Conservation (phyloP, 2,113 vertebrate species). For the Zonotrichia leucophrys region DNA sequence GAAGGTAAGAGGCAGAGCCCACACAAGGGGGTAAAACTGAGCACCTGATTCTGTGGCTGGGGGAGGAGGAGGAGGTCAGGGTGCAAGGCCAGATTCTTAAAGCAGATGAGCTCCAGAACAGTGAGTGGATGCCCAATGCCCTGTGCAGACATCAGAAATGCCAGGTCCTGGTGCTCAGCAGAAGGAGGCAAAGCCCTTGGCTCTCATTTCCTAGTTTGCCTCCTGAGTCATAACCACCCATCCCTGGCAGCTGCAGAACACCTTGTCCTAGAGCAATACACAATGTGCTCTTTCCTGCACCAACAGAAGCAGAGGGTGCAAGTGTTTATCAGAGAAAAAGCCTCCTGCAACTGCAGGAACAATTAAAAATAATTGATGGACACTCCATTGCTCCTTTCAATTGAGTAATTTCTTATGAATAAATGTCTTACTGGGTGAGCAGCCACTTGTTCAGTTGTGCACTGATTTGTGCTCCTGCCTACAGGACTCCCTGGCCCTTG, state of each 20-base stretch:
- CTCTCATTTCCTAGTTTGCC: background rate
- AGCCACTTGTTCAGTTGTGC: background rate
- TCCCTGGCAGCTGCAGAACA: background rate
- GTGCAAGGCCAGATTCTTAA: background rate
- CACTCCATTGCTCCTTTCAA: background rate
- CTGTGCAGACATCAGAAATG: background rate
- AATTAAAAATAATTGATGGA: background rate
- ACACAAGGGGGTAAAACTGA: background rate
- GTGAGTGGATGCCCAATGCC: fast-evolving
- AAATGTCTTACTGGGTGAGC: background rate
- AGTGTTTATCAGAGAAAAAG: background rate
- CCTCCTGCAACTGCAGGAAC: background rate
- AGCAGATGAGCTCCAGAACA: background rate
- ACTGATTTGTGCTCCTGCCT: background rate
- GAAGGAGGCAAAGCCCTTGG: background rate
- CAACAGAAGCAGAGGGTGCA: background rate
- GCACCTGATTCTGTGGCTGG: background rate
- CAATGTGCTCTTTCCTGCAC: background rate
- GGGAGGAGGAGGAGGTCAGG: background rate
- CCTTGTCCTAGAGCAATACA: background rate
- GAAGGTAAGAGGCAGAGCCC: constrained; percentile 78
- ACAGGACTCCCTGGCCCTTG: constrained; percentile 93
- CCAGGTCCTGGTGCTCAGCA: background rate
- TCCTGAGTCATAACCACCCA: background rate
- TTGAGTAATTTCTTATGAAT: background rate